A percentile compares a stretch with the other conserved stretches of the same genome.
Evolutionary conservation across 2,113 vertebrate genomes (phyloP).

Genomic region (Ochotona curzoniae): DNA sequence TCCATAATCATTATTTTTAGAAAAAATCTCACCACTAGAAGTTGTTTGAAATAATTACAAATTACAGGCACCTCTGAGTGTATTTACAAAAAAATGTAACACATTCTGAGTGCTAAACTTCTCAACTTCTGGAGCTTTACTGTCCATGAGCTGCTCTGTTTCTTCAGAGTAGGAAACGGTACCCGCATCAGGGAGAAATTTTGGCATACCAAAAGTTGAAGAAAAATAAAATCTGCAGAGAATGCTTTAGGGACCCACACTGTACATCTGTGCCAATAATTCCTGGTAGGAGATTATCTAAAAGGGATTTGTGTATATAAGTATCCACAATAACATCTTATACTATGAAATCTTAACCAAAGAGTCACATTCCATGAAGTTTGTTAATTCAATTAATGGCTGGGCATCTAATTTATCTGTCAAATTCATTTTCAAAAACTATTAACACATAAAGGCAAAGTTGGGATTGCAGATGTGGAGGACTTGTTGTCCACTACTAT

Average conservation of each 20-base stretch:
- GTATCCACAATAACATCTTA: background rate
- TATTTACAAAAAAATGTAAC: slow-evolving; percentile 42
- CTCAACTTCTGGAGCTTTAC: background rate
- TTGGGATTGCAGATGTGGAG: background rate
- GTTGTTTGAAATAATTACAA: slow-evolving; percentile 20
- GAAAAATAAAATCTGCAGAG: background rate
- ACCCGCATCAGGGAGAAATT: background rate
- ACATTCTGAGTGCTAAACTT: slow-evolving; percentile 20
- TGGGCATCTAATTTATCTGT: background rate
- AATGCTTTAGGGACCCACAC: background rate
- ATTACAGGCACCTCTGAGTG: background rate
- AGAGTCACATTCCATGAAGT: background rate
- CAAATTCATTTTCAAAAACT: slow-evolving; percentile 45
- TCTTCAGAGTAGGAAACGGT: background rate
- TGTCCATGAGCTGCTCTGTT: background rate
- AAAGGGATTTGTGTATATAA: background rate
- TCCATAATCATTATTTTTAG: slow-evolving; percentile 17
- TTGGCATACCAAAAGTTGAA: background rate
- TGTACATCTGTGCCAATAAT: background rate
- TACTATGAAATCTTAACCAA: slow-evolving; percentile 15
- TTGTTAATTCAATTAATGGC: slow-evolving; percentile 30
- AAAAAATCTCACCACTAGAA: slow-evolving; percentile 26
- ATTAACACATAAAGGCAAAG: background rate
- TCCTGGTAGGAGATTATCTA: background rate
- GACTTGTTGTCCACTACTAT: background rate